Conservation (phyloP, 2,888 invertebrate species). For the Drosophila stalkeri region DNA sequence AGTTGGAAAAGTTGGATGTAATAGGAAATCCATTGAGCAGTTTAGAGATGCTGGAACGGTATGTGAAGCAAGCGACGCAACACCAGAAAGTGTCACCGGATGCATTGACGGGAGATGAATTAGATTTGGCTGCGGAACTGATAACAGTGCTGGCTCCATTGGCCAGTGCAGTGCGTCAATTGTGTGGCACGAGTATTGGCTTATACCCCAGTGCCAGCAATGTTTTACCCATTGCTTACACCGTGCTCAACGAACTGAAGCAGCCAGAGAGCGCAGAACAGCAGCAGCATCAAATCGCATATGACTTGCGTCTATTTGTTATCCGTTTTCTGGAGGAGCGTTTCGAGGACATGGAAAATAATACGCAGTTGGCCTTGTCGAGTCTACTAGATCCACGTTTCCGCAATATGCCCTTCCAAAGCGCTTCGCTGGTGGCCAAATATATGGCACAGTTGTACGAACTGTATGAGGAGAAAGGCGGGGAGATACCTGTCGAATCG, state of each 20-base stretch:
- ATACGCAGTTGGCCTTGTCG: slow-evolving; percentile 40
- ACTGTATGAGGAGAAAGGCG: slow-evolving; percentile 31
- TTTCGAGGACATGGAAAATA: slow-evolving; percentile 51
- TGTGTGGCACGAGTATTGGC: slow-evolving; percentile 16
- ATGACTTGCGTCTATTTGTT: slow-evolving; percentile 53
- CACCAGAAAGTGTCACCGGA: slow-evolving; percentile 23
- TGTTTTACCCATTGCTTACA: slow-evolving; percentile 51
- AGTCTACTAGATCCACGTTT: slow-evolving; percentile 60
- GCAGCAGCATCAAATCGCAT: slow-evolving; percentile 34
- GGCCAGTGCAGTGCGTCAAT: slow-evolving; percentile 47
- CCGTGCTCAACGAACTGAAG: slow-evolving; percentile 51
- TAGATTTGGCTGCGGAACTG: slow-evolving; percentile 39
- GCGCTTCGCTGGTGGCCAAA: slow-evolving; percentile 35
- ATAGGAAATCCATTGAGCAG: slow-evolving; percentile 24
- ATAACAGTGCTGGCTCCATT: slow-evolving; percentile 43
- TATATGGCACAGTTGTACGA: slow-evolving; percentile 56
- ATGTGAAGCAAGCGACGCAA: slow-evolving; percentile 22
- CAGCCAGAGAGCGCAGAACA: slow-evolving; percentile 25
- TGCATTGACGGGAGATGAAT: slow-evolving; percentile 27
- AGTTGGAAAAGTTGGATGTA: slow-evolving; percentile 17
- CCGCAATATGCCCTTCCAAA: slow-evolving; percentile 59
- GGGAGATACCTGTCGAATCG: not conserved
- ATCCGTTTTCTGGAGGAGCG: slow-evolving; percentile 40
- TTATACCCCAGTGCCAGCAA: slow-evolving; percentile 48
- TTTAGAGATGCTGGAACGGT: slow-evolving; percentile 45